Percentiles rank a stretch among this genome's conserved stretches.
Conservation (phyloP, 2,797 vertebrate species). For the Tolypeutes matacus region DNA sequence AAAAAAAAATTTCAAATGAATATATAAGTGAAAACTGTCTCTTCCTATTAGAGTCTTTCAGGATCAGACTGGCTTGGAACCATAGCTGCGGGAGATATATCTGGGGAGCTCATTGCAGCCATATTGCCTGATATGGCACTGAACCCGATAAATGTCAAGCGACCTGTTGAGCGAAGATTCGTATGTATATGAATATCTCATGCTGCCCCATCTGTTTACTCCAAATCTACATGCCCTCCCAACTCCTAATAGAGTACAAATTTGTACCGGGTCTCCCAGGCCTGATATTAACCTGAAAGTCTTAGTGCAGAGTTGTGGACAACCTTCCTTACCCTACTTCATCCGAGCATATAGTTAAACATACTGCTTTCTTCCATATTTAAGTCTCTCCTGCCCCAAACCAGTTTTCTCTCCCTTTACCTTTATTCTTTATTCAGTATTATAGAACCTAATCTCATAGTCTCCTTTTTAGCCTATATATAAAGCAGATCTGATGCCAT, state of each 20-base stretch:
- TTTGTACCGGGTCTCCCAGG: background rate
- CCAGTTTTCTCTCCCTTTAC: slow-evolving; percentile 55
- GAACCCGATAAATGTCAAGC: slow-evolving; percentile 89
- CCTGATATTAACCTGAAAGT: background rate
- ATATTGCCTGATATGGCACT: slow-evolving; percentile 90
- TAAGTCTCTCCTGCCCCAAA: slow-evolving; percentile 43
- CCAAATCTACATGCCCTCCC: slow-evolving; percentile 30
- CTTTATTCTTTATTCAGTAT: slow-evolving; percentile 41
- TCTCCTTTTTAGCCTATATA: slow-evolving; percentile 91
- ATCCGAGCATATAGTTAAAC: slow-evolving; percentile 45
- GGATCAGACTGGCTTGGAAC: slow-evolving; percentile 95
- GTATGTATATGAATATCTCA: slow-evolving; percentile 86
- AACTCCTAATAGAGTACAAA: slow-evolving; percentile 53
- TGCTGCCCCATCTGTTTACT: slow-evolving; percentile 14
- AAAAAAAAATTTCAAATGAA: too few relatives aligned
- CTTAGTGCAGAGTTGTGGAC: background rate
- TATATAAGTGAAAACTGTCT: slow-evolving; percentile 31
- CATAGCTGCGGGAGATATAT: slow-evolving; percentile 90
- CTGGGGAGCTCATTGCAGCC: slow-evolving; percentile 92
- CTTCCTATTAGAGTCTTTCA: slow-evolving; percentile 92
- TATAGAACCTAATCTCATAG: slow-evolving; percentile 37
- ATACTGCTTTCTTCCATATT: slow-evolving; percentile 25
- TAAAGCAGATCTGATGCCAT: slow-evolving; percentile 90
- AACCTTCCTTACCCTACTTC: background rate
- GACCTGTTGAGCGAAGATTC: slow-evolving; percentile 91